phyloP scores from a whole-genome alignment of 2,797 vertebrate genomes.

The Chromis chromis region DNA sequence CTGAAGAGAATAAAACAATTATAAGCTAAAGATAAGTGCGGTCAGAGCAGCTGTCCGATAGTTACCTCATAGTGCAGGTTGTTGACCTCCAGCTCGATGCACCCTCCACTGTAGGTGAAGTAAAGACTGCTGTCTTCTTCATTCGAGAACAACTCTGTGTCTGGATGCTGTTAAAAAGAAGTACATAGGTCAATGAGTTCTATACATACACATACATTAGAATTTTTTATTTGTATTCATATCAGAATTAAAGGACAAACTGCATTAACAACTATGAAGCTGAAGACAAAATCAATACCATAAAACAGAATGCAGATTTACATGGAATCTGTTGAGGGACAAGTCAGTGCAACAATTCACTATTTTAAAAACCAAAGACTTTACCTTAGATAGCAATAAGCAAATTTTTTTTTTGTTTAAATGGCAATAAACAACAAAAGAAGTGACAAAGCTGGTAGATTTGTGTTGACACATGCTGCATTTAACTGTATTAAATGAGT shows the following conservation, averaged over 20 bases:
- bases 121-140: slow-evolving; percentile 95
- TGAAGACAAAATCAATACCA: neutral
- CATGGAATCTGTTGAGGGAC: too few species aligned
- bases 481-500: neutral
- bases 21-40: neutral
- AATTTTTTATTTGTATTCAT: neutral
- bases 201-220: neutral
- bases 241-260: neutral
- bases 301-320: too few species aligned
- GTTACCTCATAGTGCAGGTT: slow-evolving; percentile 93
- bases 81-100: slow-evolving; percentile 91
- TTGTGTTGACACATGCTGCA: neutral
- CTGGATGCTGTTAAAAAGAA: slow-evolving; percentile 63
- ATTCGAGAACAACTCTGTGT: slow-evolving; percentile 88
- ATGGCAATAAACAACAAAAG: neutral
- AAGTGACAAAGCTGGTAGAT: neutral
- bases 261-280: slow-evolving; percentile 2
- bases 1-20: neutral
- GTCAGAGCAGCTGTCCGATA: neutral
- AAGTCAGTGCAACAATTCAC: too few species aligned
- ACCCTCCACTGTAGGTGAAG: slow-evolving; percentile 92
- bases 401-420: too few species aligned
- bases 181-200: slow-evolving; percentile 1
- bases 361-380: too few species aligned
- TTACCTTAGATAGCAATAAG: too few species aligned